Percentiles rank a stretch among this genome's conserved stretches.
Evolutionary conservation across 2,113 vertebrate species (phyloP).

Genomic region (Psilopogon haemacephalus): DNA sequence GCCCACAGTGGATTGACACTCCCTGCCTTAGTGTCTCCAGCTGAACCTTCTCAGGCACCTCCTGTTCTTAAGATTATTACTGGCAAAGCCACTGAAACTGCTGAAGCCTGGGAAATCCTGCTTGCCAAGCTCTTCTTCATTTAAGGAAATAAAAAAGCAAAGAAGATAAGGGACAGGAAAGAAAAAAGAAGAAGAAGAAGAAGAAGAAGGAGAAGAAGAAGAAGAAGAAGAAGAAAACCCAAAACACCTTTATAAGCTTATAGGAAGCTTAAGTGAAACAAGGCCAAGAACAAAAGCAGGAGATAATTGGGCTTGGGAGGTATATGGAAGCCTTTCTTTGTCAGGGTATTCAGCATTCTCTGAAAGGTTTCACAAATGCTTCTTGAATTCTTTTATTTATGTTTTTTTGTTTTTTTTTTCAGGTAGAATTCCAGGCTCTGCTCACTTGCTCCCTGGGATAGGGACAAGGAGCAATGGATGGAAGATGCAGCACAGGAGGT

Average conservation of each 20-base stretch:
- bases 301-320: not conserved
- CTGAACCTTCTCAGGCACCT: not conserved
- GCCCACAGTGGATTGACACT: not conserved
- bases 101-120: conserved; percentile 17
- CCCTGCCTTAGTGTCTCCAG: not conserved
- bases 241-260: not conserved
- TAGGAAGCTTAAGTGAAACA: not conserved
- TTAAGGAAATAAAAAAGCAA: not conserved
- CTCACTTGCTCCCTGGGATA: too few species aligned
- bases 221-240: not conserved
- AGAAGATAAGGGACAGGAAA: not conserved
- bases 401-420: not conserved
- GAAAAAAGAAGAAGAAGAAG: too few species aligned
- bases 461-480: too few species aligned
- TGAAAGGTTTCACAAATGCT: not conserved
- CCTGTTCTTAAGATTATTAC: not conserved
- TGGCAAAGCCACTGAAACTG: not conserved
- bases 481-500: too few species aligned
- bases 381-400: too few species aligned
- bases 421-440: not conserved
- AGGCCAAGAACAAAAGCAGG: not conserved
- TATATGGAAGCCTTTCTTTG: not conserved
- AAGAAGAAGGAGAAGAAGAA: too few species aligned
- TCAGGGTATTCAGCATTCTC: not conserved
- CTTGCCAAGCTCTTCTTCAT: not conserved